phyloP scores from a whole-genome alignment of 2,888 invertebrate species.

The Syritta pipiens region DNA sequence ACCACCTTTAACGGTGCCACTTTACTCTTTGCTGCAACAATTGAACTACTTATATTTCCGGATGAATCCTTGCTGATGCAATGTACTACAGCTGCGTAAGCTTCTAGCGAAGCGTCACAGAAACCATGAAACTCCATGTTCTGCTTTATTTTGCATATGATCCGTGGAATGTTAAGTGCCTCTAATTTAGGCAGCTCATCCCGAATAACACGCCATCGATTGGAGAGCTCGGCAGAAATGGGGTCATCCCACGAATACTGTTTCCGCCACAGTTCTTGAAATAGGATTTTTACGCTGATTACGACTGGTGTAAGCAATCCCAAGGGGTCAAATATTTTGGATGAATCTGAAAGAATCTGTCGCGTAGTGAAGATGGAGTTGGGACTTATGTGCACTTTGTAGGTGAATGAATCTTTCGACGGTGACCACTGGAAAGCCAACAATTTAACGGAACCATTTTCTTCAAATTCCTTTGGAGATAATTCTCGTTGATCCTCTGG shows the following conservation, averaged over 20 bases:
- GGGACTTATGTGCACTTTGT: background rate
- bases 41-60: no score
- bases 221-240: constrained; percentile 18
- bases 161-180: no score
- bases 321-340: constrained; percentile 50
- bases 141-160: no score
- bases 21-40: constrained; percentile 11
- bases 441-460: constrained; percentile 12
- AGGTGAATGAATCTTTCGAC: constrained; percentile 1
- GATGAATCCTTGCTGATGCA: no score
- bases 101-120: no score
- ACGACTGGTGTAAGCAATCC: constrained; percentile 58
- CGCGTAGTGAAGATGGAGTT: background rate
- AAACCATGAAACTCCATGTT: no score
- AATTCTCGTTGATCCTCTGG: constrained; percentile 24
- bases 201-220: constrained; percentile 13
- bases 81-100: no score
- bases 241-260: constrained; percentile 53
- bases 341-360: no score
- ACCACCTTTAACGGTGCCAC: no score
- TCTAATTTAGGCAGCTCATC: constrained; percentile 6
- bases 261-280: constrained; percentile 59
- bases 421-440: constrained; percentile 16
- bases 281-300: constrained; percentile 55
- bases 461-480: constrained; percentile 24